A percentile compares a stretch with the other conserved stretches of the same genome.
These are phyloP conservation scores for Patella depressa DNA, from an alignment of 2,888 invertebrate species.

Conservation along the genomic window DNA sequence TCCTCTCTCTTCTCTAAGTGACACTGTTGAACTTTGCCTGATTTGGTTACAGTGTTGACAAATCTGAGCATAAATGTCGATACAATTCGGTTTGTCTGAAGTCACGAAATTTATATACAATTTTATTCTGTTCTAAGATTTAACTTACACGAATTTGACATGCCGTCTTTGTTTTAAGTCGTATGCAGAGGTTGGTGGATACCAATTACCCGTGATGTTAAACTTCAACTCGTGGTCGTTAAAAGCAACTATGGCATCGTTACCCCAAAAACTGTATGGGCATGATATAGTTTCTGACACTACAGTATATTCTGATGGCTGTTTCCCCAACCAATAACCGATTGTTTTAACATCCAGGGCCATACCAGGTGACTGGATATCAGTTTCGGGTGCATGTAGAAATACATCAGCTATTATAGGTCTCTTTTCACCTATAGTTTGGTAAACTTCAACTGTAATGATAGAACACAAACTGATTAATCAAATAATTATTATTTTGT, in stretches of 20 bases:
- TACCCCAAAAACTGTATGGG: background rate
- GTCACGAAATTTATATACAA: no score
- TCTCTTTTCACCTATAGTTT: background rate
- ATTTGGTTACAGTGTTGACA: no score
- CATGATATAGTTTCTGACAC: background rate
- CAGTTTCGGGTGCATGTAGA: background rate
- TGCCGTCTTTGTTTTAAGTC: background rate
- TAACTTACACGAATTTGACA: conserved; percentile 4
- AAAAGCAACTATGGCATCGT: background rate
- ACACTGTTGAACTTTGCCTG: no score
- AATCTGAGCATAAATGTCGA: no score
- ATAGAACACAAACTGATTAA: background rate
- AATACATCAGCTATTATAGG: background rate
- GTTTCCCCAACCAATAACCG: background rate
- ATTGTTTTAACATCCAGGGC: background rate
- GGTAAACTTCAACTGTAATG: background rate
- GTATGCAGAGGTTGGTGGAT: background rate
- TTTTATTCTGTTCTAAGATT: background rate
- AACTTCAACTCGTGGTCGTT: background rate
- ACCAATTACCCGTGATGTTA: conserved; percentile 1
- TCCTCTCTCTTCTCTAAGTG: no score
- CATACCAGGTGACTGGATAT: background rate
- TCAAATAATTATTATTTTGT: no score
- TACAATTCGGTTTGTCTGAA: no score
- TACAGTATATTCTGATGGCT: background rate